Evolutionary conservation across 2,797 vertebrate species (phyloP).

Genomic region (Peromyscus melanophrys): DNA sequence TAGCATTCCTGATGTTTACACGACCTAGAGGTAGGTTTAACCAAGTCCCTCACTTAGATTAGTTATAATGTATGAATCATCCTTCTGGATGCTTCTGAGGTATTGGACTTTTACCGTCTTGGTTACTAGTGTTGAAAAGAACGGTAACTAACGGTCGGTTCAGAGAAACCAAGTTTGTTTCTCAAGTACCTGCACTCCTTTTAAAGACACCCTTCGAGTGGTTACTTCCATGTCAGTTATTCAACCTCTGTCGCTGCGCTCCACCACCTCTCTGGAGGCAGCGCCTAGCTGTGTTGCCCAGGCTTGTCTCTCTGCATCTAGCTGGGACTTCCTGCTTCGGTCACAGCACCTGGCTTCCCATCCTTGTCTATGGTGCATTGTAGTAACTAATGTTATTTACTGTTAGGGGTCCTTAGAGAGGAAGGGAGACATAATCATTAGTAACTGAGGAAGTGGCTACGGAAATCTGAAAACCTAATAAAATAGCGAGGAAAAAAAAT

Average conservation of each 20-base stretch:
- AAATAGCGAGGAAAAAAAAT: not conserved
- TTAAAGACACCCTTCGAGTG: not conserved
- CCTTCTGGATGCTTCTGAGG: not conserved
- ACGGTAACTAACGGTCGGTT: not conserved
- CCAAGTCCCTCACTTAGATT: not conserved
- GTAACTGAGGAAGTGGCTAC: not conserved
- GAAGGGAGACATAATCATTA: not conserved
- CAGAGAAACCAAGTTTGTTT: not conserved
- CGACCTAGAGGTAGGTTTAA: not conserved
- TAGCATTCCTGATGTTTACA: not conserved
- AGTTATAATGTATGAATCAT: not conserved
- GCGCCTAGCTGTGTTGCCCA: not conserved
- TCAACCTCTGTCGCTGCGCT: fast-evolving
- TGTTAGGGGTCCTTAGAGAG: not conserved
- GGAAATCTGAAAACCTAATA: not conserved
- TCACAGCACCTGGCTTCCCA: too few relatives aligned
- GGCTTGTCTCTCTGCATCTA: not conserved
- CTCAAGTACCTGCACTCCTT: not conserved
- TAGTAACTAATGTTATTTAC: not conserved
- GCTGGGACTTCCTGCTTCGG: not conserved
- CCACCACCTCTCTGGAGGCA: not conserved
- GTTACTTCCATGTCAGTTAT: not conserved
- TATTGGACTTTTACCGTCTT: not conserved
- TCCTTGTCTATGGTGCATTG: not conserved
- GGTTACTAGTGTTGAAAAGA: not conserved